phyloP scores from a whole-genome alignment of 2,113 vertebrate genomes.

The Oncorhynchus kisutch region DNA sequence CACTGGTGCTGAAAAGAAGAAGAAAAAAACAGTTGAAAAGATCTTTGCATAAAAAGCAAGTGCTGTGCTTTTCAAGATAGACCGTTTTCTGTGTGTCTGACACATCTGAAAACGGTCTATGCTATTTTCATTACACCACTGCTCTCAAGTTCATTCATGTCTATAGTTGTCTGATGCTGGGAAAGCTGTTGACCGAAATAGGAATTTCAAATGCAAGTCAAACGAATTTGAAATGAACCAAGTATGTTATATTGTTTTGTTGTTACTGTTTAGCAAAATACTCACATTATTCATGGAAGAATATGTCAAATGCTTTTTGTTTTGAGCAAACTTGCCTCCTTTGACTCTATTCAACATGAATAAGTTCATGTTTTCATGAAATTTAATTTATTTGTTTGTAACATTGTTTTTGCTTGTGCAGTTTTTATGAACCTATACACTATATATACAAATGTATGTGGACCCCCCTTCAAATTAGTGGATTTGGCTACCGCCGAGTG shows the following conservation, averaged over 20 bases:
- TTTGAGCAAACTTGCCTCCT: neutral
- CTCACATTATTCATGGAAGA: neutral
- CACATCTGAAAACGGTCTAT: no score
- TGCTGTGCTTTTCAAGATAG: neutral
- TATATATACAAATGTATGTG: no score
- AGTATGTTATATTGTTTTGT: neutral
- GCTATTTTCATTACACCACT: neutral
- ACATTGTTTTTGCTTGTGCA: neutral
- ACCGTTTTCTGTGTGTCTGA: no score
- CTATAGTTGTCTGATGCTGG: neutral
- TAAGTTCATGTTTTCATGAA: neutral
- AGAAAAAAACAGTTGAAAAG: no score
- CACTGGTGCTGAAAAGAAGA: conserved; percentile 31
- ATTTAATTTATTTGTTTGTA: neutral
- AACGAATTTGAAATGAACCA: no score
- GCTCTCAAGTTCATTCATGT: neutral
- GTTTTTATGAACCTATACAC: neutral
- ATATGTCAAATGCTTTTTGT: neutral
- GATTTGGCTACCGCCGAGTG: no score
- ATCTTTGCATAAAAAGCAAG: neutral
- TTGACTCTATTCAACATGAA: neutral
- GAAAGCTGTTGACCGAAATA: no score
- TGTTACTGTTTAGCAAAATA: neutral
- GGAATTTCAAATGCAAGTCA: neutral
- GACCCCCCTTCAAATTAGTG: no score